Evolutionary conservation across 2,888 invertebrate species (phyloP).

Genomic region (Apotomis capreana): DNA sequence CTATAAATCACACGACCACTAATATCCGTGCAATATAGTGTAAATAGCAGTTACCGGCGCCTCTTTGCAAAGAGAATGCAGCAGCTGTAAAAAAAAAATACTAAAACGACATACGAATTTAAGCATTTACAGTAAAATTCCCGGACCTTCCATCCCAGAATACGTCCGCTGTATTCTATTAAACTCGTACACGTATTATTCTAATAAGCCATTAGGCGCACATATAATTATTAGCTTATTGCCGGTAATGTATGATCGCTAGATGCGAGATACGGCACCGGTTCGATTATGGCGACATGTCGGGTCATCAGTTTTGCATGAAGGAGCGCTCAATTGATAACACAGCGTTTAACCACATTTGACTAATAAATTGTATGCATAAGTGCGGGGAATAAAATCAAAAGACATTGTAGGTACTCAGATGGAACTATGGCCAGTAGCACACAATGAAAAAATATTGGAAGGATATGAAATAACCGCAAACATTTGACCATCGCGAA

Average conservation of each 20-base stretch:
- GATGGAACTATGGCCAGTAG: background rate
- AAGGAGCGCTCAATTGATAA: conserved; percentile 30
- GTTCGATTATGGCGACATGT: conserved; percentile 29
- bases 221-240: conserved; percentile 66
- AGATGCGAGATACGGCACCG: conserved; percentile 35
- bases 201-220: conserved; percentile 58
- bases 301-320: conserved; percentile 32
- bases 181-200: conserved; percentile 59
- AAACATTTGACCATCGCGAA: no score
- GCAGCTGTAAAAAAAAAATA: no score
- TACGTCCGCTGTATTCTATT: conserved; percentile 52
- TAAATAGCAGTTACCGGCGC: no score
- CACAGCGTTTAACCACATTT: conserved; percentile 13
- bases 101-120: no score
- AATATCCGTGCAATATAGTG: no score
- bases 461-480: no score
- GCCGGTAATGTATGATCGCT: conserved; percentile 55
- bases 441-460: no score
- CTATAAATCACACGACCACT: no score
- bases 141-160: conserved; percentile 46
- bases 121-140: background rate
- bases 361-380: conserved; percentile 26
- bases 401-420: no score
- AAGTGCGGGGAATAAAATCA: background rate
- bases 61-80: no score